These are phyloP conservation scores for Chaitophorus viminalis DNA, from an alignment of 2,888 invertebrate species.

Conservation along the genomic window DNA sequence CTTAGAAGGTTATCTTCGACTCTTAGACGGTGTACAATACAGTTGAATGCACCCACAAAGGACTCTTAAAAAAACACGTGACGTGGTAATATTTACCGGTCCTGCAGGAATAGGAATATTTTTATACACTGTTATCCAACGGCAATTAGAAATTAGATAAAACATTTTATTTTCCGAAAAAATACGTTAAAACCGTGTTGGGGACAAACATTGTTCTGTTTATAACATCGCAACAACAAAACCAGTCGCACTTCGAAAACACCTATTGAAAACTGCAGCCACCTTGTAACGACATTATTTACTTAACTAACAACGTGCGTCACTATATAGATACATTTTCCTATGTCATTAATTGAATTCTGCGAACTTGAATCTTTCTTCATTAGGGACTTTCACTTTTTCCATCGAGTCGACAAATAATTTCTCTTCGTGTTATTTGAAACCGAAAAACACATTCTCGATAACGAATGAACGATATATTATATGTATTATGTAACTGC, in stretches of 20 bases:
- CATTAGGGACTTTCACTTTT: slow-evolving; percentile 43
- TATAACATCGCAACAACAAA: not conserved
- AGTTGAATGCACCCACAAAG: too few species aligned
- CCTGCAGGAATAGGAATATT: too few species aligned
- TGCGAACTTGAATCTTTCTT: slow-evolving; percentile 37
- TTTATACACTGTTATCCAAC: too few species aligned
- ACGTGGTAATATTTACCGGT: too few species aligned
- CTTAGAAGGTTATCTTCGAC: too few species aligned
- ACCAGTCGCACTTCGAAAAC: not conserved
- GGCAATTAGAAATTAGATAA: too few species aligned
- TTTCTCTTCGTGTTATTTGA: slow-evolving; percentile 42
- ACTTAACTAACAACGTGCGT: not conserved
- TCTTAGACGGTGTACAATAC: too few species aligned
- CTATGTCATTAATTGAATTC: slow-evolving; percentile 39
- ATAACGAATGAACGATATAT: not conserved
- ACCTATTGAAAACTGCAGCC: too few species aligned
- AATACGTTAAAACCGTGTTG: not conserved
- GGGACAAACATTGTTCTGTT: not conserved
- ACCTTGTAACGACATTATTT: not conserved
- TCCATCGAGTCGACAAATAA: not conserved
- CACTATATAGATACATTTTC: not conserved
- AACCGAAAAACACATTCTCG: slow-evolving; percentile 6
- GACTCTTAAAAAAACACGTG: too few species aligned
- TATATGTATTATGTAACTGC: not conserved
- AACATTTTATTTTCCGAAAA: not conserved